Percentiles rank a stretch among this genome's conserved stretches.
These are phyloP conservation scores for Microtus montanus DNA, from an alignment of 2,113 vertebrate genomes.

Conservation along the genomic window DNA sequence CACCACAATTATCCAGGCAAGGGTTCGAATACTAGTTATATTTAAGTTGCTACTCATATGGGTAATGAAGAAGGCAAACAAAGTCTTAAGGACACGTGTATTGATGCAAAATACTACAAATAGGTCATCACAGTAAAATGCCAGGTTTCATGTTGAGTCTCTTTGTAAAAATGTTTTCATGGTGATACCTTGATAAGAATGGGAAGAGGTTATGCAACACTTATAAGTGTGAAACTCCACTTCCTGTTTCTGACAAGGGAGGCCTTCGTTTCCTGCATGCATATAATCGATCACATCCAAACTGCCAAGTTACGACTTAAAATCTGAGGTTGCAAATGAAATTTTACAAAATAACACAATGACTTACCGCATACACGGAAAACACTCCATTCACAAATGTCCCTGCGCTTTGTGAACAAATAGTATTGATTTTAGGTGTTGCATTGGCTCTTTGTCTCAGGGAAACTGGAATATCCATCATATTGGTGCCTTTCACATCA, in stretches of 20 bases:
- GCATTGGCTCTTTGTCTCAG: background rate
- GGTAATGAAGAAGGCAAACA: background rate
- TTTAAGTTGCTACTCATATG: background rate
- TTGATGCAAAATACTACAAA: background rate
- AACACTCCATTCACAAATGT: slow-evolving; percentile 57
- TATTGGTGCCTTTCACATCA: background rate
- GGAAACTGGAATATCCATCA: background rate
- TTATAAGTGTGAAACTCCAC: background rate
- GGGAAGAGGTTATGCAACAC: background rate
- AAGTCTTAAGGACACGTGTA: background rate
- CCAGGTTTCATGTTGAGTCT: background rate
- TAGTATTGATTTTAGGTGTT: slow-evolving; percentile 47
- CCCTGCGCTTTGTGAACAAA: background rate
- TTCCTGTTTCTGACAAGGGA: background rate
- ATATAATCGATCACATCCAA: background rate
- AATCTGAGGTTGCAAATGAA: background rate
- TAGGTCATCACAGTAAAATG: background rate
- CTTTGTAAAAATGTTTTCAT: background rate
- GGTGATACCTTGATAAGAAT: background rate
- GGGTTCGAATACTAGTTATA: background rate
- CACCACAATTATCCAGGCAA: background rate
- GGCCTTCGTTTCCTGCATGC: background rate
- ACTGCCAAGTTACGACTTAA: background rate
- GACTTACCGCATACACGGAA: slow-evolving; percentile 16
- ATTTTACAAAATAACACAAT: background rate